Evolutionary conservation across 2,797 vertebrate species (phyloP), one percentile per base, ranked within the genome.

Genomic region (Pelobates cultripes): DNA sequence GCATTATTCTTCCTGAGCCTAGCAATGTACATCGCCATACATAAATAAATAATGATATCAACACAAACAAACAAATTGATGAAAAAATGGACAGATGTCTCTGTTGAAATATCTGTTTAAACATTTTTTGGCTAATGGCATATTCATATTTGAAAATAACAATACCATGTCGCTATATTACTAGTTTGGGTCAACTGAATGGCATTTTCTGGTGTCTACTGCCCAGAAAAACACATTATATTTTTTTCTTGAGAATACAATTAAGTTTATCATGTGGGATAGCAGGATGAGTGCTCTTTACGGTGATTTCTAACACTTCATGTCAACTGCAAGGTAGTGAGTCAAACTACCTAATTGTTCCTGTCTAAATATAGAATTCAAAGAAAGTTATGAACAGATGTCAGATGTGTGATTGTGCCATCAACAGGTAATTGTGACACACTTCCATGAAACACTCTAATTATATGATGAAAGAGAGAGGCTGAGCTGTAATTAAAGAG

Each of bases 381-480:
- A 78, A 78, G 81, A 83, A 83, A 83, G 76, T 83, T 71, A 77
- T 28, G 70, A 78, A 63, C 43, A 57, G 42, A 55, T 70, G 70
- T 83, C 70, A 78, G 28, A 28, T 28, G 28, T 61, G 70, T 82
- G 70, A 73, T 41, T 64, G 70, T 10, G 51, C 53, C 66, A 72
- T 63, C 63, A 45, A 28, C 60, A 70, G 73, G 73, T 63, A 14
- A 70, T 70, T 42, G 73, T 81, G 66, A 73, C 72, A 75, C 14
- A 4, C 47, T 67, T 68, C 13, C 66, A 14, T 42, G 66, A 42
- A 28, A 14, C 4, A 7, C 61, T 40, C 4, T 64, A 64, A 64
- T 64, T 7, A 55, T 28, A 4, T 14, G 73, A 12, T 44, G 17
- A 64, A 64, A 64, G 6, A 43, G 4, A 12, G 2, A 47, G 79